Percentiles rank a stretch among this genome's conserved stretches.
phyloP scores from a whole-genome alignment of 1,140 invertebrate genomes.

The Papilio glaucus region DNA sequence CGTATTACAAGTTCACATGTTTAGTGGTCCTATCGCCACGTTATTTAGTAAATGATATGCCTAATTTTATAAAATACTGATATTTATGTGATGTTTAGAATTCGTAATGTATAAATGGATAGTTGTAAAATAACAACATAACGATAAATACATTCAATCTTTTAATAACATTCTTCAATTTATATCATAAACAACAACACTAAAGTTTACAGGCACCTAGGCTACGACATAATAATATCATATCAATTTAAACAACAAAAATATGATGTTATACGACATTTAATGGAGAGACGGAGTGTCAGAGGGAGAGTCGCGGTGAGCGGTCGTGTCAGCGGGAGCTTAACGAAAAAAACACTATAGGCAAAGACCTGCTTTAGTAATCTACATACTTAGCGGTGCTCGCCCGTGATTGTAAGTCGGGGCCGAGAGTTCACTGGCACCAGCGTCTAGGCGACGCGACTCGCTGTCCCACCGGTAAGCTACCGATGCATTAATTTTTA shows the following conservation, averaged over 20 bases:
- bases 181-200: background rate
- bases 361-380: slow-evolving; percentile 53
- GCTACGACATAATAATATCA: slow-evolving; percentile 6
- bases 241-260: slow-evolving; percentile 14
- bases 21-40: too few species aligned
- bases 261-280: background rate
- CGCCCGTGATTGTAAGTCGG: slow-evolving; percentile 51
- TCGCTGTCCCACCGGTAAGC: slow-evolving; percentile 62
- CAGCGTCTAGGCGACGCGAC: slow-evolving; percentile 48
- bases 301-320: slow-evolving; percentile 56
- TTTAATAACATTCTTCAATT: too few species aligned
- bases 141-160: too few species aligned
- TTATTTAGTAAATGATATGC: too few species aligned
- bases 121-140: too few species aligned
- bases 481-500: slow-evolving; percentile 38
- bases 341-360: background rate
- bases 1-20: too few species aligned
- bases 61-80: too few species aligned
- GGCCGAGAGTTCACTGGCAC: slow-evolving; percentile 64
- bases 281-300: slow-evolving; percentile 43
- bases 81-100: too few species aligned
- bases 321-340: slow-evolving; percentile 54
- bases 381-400: slow-evolving; percentile 51
- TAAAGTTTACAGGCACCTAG: background rate
- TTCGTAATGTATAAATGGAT: too few species aligned